Evolutionary conservation across 2,113 vertebrate genomes (phyloP), one percentile per base, ranked within the genome.

Genomic region (Pluvialis apricaria): DNA sequence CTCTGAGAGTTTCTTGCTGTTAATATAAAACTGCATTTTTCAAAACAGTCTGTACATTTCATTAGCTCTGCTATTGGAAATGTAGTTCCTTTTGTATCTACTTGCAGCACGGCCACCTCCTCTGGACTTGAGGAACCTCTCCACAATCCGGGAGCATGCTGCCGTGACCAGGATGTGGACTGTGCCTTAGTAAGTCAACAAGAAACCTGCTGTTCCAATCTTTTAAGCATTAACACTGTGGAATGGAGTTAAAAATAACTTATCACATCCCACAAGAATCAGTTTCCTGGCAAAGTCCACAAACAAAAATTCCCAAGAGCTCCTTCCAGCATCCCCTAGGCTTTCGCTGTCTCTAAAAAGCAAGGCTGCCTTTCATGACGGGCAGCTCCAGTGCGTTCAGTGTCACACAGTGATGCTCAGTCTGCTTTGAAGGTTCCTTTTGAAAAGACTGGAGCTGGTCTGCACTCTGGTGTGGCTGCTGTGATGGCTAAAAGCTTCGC

Each of bases 41-140:
- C 64, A 47, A 4, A 95, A 15, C 62, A 77, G 7, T 26, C 6
- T 31, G n/a, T 77, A 31, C 64, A 61, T 91, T 80, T 38, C 45
- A 28, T 70, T 68, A 84, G 47, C 42, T 86, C 49, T 79, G 60
- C 65, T 86, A 58, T 64, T 91, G 88, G 68, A 93, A 88, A 89
- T 62, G 7, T 9, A 22, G 73, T 77, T 81, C 40, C 57, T 82
- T 66, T 83, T 81, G 61, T 93, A 19, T 68, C 86, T 69, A 8
- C 55, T 86, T 92, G 10, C 96, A 99, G 99, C 98, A 86, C 99
- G 99, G 60, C 99, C 99, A 15, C 99, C 99, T 51, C 99, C 99
- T 13, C 98, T 99, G 91, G 99, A 99, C 97, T 96, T 99, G 94
- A 98, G 98, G 84, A 99, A 97, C 71, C 98, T 99, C 85, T 99